Evolutionary conservation across 37 sponge, comb jelly and placozoan genomes (phyloP), one percentile per base, ranked within the genome.

Genomic region (Beroe ovata): DNA sequence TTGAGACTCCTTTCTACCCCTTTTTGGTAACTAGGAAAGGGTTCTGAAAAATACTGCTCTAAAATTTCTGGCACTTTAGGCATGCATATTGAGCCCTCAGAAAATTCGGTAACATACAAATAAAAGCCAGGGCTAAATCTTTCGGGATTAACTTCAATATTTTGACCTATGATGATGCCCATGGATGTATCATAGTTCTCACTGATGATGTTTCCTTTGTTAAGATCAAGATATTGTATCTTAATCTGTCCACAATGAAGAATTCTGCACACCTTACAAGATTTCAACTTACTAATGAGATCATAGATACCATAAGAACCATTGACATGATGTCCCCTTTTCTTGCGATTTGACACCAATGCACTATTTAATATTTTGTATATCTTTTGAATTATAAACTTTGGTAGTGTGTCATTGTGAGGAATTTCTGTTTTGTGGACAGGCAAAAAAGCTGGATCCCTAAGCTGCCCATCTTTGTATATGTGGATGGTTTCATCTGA

Each of bases 401-500:
- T 18, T 22, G 84, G 84, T 4, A 77, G 47, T 3, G 84, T 77
- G 4, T 21, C n/a, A 23, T 77, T 77, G 47, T 77, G 84, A 42
- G 84, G 84, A 42, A 77, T 39, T 1, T 36, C 47, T 77, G 84
- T 21, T 26, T 20, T 23, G 25, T 77, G 84, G 23, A 77, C 54
- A 21, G 84, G 84, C 23, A 39, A 42, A 77, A 77, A 77, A n/a
- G 42, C 54, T 26, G 84, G 54, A 40, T 77, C 84, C 25, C 84
- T 33, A 23, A 77, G 26, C 20, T 42, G 84, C 11, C 84, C 84
- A 32, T 42, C 84, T 19, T 77, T 42, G 47, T 77, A 77, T 3
- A 77, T 77, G 21, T 77, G 38, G 54, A 77, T 77, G 1, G 47
- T 77, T 39, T 77, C 84, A 77, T 77, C 84, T 32, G 84, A 77